phyloP scores from a whole-genome alignment of 1,140 invertebrate species.

The Drosophila obscura region DNA sequence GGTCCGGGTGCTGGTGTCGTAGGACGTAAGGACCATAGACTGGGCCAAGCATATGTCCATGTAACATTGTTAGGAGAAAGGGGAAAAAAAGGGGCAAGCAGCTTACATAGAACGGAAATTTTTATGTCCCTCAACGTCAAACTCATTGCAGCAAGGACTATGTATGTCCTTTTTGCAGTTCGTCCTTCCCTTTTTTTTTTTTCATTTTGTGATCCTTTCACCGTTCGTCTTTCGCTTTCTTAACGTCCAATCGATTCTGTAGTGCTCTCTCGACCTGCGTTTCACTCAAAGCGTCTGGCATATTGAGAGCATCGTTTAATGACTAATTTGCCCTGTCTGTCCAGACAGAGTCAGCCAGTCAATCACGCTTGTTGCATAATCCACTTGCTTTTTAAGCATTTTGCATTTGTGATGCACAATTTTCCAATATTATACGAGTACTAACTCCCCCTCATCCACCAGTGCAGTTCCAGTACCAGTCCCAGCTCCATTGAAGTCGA shows the following conservation, averaged over 20 bases:
- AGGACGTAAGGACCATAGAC: constrained; percentile 32
- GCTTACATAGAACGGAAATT: constrained; percentile 68
- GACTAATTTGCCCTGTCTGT: constrained; percentile 63
- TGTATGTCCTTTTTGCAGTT: constrained; percentile 27
- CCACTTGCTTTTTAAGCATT: constrained; percentile 44
- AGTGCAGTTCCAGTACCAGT: background rate
- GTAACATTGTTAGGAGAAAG: constrained; percentile 46
- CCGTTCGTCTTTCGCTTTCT: constrained; percentile 24
- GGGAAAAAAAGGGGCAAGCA: constrained; percentile 35
- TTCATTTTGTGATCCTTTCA: constrained; percentile 23
- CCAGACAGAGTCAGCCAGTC: constrained; percentile 34
- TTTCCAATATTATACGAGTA: constrained; percentile 36
- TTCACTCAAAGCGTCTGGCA: constrained; percentile 27
- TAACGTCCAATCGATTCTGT: constrained; percentile 48
- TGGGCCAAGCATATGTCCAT: constrained; percentile 52
- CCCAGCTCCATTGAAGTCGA: constrained; percentile 17
- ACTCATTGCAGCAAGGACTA: constrained; percentile 59
- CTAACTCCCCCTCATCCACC: background rate
- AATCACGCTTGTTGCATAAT: constrained; percentile 46
- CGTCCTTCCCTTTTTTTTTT: constrained; percentile 6
- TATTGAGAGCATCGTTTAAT: constrained; percentile 62
- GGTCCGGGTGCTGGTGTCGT: constrained; percentile 14
- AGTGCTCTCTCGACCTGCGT: constrained; percentile 42
- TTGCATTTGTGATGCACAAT: constrained; percentile 59
- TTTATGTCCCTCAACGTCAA: constrained; percentile 80